Evolutionary conservation across 2,888 invertebrate species (phyloP), one percentile per base, ranked within the genome.

Genomic region (Gisinianus flammeolus): DNA sequence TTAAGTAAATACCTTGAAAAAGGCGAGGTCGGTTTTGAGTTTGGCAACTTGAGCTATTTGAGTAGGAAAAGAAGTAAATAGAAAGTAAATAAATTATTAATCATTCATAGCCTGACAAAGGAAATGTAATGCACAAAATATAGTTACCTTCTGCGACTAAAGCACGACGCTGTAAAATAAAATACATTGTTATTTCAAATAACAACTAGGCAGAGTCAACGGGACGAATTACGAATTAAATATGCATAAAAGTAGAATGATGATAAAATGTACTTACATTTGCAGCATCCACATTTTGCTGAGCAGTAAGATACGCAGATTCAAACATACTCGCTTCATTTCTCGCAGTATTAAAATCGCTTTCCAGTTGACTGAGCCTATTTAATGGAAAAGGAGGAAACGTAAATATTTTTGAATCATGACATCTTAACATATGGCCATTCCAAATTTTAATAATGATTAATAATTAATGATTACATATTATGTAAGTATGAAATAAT

Each of bases 21-120:
- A 74, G 22, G 58, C 62, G 8, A 74, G 66, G 88, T 94, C 91
- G 85, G 91, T 91, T 85, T 90, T 92, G 82, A 94, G 88, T 85
- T 90, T 90, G 3, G 89, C 87, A 75, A 92, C 89, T 62, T 89
- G 90, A 82, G 87, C 90, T 86, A 62, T 62, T 62, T 62, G 26
- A 62, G 19, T 12, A 16, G 16, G 22, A 62, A 62, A 62, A 58
- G 58, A 44, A 16, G 2, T 6, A 44, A 16, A 12, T 16, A 44
- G 44, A 44, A 44, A 44, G n/a, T 16, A 62, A 6, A 67, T 5
- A 30, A 67, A 67, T 19, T 4, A 30, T 12, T 12, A 31, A 28
- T n/a, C 5, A 58, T n/a, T 26, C 12, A 58, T 58, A n/a, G n/a
- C n/a, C n/a, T n/a, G n/a, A 58, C 58, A 58, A 10, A 58, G 5